Evolutionary conservation across 2,113 vertebrate genomes (phyloP).

Genomic region (Saguinus midas): DNA sequence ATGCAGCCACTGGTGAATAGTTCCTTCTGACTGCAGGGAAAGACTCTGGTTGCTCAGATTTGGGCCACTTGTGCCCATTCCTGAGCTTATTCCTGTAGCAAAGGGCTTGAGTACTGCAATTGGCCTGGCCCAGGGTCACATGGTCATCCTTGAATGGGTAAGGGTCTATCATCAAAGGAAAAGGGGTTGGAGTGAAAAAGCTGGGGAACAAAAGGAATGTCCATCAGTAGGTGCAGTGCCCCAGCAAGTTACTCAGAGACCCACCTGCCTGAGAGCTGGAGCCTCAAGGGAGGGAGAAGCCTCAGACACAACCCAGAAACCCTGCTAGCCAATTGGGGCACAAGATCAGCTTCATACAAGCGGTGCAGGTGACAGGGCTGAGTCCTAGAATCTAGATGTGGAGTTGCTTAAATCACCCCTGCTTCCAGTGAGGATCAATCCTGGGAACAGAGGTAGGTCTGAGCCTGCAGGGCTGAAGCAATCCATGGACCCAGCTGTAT

Average conservation of each 20-base stretch:
- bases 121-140: background rate
- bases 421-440: background rate
- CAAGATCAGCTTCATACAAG: background rate
- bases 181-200: background rate
- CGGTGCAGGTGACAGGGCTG: background rate
- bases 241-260: background rate
- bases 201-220: background rate
- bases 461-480: background rate
- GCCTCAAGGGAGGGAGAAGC: background rate
- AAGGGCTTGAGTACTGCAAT: background rate
- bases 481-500: too few relatives aligned
- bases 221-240: background rate
- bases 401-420: background rate
- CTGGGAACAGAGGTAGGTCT: background rate
- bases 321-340: background rate
- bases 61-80: background rate
- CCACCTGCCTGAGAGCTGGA: background rate
- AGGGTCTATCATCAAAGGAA: background rate
- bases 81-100: background rate
- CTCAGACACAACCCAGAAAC: background rate
- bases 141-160: background rate
- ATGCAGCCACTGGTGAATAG: background rate
- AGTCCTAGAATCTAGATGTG: background rate
- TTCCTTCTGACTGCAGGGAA: background rate
- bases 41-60: background rate